Conservation (phyloP, 1,140 invertebrate species). For the Drosophila burlai region DNA sequence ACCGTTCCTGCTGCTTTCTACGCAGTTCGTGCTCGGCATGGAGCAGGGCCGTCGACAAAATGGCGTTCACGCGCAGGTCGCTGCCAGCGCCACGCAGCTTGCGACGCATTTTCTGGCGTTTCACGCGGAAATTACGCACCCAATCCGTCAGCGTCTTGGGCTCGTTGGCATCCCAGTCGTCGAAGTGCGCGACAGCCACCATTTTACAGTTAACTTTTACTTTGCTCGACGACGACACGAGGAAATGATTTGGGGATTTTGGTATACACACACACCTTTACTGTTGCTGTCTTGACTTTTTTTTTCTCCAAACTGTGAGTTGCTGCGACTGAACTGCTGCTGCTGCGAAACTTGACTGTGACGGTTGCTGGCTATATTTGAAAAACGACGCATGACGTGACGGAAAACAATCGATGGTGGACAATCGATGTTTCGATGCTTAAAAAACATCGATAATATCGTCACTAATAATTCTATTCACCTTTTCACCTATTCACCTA, state of each 20-base stretch:
- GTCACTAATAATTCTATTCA: too few species aligned
- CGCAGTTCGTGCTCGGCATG: constrained; percentile 80
- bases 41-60: constrained; percentile 77
- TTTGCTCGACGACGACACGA: constrained; percentile 38
- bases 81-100: constrained; percentile 70
- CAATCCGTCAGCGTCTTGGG: constrained; percentile 79
- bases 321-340: too few species aligned
- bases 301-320: constrained; percentile 33
- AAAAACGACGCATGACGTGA: too few species aligned
- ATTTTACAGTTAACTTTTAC: constrained; percentile 50
- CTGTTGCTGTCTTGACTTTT: constrained; percentile 34
- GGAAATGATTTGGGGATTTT: constrained; percentile 17
- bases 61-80: constrained; percentile 79
- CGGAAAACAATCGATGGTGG: too few species aligned
- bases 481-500: too few species aligned
- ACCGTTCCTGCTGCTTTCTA: constrained; percentile 82
- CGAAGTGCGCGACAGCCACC: constrained; percentile 64
- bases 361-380: too few species aligned
- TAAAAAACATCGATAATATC: background rate
- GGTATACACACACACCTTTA: constrained; percentile 71
- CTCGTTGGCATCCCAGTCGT: constrained; percentile 56
- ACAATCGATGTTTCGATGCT: too few species aligned
- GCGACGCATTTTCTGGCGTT: constrained; percentile 84
- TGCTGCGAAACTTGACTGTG: too few species aligned
- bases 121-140: constrained; percentile 82